phyloP scores from a whole-genome alignment of 1,140 invertebrate genomes.

The Drosophila varians region DNA sequence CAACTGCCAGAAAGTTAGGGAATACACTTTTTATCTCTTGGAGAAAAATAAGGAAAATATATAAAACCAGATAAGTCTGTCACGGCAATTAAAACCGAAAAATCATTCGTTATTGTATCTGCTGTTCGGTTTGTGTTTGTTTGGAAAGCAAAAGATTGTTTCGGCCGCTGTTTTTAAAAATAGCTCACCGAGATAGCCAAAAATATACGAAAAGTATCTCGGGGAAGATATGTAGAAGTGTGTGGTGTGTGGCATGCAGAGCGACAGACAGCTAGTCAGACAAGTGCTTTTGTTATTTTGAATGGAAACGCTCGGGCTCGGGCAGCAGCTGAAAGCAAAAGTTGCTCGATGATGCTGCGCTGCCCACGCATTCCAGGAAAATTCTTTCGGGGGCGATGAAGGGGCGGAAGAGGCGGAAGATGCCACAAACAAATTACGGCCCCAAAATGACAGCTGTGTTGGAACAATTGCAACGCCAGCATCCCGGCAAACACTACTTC shows the following conservation, averaged over 20 bases:
- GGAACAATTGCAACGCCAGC: constrained; percentile 54
- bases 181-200: constrained; percentile 58
- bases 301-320: constrained; percentile 66
- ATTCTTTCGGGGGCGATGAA: too few species aligned
- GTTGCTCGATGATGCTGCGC: too few species aligned
- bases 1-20: constrained; percentile 61
- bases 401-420: constrained; percentile 14
- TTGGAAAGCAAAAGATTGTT: constrained; percentile 69
- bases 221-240: constrained; percentile 33
- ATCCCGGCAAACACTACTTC: constrained; percentile 43
- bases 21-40: constrained; percentile 44
- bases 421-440: constrained; percentile 67
- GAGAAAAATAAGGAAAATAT: constrained; percentile 14
- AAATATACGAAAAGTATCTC: constrained; percentile 62
- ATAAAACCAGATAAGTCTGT: constrained; percentile 58
- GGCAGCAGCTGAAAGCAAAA: constrained; percentile 73
- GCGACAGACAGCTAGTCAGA: constrained; percentile 42
- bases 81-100: constrained; percentile 66
- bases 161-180: constrained; percentile 54
- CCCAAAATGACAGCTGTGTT: constrained; percentile 65
- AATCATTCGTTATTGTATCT: constrained; percentile 37
- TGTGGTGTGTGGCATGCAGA: constrained; percentile 45
- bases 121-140: constrained; percentile 46
- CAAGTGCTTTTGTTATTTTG: constrained; percentile 65
- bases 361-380: constrained; percentile 38